These are phyloP conservation scores for Dendrolimus houi DNA, from an alignment of 2,888 invertebrate genomes.

Conservation along the genomic window DNA sequence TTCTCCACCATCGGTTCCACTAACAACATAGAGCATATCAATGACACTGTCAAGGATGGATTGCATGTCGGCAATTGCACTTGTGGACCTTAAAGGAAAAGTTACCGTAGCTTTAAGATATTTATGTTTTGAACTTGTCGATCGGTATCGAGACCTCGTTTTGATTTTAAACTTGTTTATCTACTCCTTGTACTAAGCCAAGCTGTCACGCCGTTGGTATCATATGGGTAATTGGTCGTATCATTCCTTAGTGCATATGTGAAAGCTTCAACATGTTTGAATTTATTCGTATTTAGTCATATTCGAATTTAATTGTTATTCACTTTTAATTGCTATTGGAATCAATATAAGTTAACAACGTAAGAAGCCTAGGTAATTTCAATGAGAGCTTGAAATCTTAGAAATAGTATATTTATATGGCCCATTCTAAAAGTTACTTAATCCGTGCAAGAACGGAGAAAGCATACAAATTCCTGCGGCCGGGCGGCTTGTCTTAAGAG, in stretches of 20 bases:
- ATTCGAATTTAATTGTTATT: no score
- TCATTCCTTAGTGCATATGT: not conserved
- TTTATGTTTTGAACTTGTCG: conserved; percentile 18
- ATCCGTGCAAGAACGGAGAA: no score
- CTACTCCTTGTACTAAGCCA: not conserved
- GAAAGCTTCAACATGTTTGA: no score
- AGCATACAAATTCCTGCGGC: no score
- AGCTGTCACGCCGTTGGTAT: not conserved
- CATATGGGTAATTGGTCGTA: not conserved
- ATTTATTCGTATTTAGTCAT: no score
- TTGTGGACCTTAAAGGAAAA: conserved; percentile 42
- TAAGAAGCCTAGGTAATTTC: no score
- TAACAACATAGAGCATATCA: conserved; percentile 12
- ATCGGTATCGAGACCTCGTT: conserved; percentile 1
- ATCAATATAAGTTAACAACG: no score
- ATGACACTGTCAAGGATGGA: conserved; percentile 54
- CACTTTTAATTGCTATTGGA: no score
- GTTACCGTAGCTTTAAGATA: conserved; percentile 27
- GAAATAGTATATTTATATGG: no score
- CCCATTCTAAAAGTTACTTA: no score
- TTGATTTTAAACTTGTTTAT: not conserved
- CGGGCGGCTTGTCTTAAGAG: no score
- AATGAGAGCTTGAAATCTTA: no score
- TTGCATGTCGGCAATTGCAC: conserved; percentile 16
- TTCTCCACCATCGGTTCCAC: conserved; percentile 10